Evolutionary conservation across 2,113 vertebrate species (phyloP).

Genomic region (Sakesphorus luctuosus): DNA sequence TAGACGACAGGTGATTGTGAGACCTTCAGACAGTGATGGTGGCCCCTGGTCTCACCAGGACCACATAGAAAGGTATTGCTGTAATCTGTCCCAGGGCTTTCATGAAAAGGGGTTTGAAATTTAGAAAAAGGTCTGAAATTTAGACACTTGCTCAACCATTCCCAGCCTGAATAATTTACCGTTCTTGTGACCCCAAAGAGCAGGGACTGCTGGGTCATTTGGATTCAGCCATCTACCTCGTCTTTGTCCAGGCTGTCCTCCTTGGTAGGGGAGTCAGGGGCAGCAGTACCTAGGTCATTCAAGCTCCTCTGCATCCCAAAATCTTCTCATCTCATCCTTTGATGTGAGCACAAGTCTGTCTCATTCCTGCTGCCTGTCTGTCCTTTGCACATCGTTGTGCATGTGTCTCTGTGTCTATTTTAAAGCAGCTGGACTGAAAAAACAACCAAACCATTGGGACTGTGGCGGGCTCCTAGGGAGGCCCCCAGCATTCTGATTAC

Average conservation of each 20-base stretch:
- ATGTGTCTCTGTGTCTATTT: neutral
- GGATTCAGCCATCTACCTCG: neutral
- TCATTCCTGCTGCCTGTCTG: neutral
- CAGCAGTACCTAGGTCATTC: neutral
- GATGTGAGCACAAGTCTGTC: fast-evolving
- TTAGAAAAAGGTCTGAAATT: neutral
- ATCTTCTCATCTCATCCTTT: neutral
- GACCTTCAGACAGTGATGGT: neutral
- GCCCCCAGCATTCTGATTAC: neutral
- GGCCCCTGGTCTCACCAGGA: neutral
- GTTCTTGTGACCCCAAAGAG: neutral
- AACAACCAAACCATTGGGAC: neutral
- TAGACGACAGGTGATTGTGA: neutral
- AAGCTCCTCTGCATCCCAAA: neutral
- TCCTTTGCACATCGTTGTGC: fast-evolving
- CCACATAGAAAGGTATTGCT: neutral
- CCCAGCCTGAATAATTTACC: neutral
- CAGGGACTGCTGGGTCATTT: neutral
- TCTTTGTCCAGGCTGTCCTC: neutral
- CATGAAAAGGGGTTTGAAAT: neutral
- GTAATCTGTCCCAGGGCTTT: neutral
- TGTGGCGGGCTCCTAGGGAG: neutral
- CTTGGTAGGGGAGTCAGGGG: fast-evolving
- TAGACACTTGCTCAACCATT: neutral
- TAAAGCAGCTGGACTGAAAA: neutral